phyloP scores from a whole-genome alignment of 2,113 vertebrate genomes.

The Fulica atra region DNA sequence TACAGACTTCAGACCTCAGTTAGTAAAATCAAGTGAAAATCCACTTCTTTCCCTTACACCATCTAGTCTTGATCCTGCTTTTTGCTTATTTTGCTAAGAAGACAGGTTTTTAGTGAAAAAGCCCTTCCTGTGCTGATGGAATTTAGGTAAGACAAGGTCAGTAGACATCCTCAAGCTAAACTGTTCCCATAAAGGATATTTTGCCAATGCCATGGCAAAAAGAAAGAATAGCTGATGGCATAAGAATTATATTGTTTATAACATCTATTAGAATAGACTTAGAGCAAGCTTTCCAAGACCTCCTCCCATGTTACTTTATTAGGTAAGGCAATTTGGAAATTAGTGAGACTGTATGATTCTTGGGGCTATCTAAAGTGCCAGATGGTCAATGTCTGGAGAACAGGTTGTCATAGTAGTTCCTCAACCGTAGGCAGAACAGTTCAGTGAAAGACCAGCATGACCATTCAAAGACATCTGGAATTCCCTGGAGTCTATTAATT shows the following conservation, averaged over 20 bases:
- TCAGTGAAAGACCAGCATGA: conserved; percentile 40
- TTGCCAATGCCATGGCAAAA: background rate
- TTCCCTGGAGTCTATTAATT: background rate
- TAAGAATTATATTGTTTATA: background rate
- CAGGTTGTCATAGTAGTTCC: background rate
- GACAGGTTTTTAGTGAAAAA: background rate
- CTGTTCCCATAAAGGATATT: background rate
- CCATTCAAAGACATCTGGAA: conserved; percentile 3
- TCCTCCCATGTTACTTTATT: background rate
- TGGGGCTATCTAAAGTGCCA: background rate
- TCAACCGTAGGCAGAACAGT: background rate
- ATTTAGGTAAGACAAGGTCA: background rate
- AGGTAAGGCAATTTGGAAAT: background rate
- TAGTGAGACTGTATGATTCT: background rate
- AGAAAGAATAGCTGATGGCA: background rate
- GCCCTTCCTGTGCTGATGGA: background rate
- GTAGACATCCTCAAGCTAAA: background rate
- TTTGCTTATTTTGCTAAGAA: background rate
- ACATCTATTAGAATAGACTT: background rate
- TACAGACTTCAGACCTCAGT: background rate
- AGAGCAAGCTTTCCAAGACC: background rate
- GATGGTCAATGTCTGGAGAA: background rate
- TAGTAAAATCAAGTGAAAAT: background rate
- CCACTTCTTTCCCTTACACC: background rate
- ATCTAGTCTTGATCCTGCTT: background rate